phyloP scores from a whole-genome alignment of 2,888 invertebrate genomes.

The Sylvicola cinctus region DNA sequence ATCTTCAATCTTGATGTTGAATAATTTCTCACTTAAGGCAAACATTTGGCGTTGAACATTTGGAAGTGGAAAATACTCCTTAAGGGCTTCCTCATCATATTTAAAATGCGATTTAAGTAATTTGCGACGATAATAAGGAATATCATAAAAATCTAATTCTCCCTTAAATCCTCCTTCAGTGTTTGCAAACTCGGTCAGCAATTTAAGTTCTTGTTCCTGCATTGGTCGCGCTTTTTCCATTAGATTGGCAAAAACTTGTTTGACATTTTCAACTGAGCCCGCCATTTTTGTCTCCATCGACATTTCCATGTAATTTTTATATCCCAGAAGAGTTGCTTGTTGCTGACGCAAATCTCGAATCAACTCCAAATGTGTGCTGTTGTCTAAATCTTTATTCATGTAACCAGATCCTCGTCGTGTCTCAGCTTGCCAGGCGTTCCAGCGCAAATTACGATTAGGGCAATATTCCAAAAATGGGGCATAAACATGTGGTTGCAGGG shows the following conservation, averaged over 20 bases:
- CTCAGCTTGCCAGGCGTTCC: slow-evolving; percentile 70
- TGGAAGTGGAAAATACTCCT: slow-evolving; percentile 65
- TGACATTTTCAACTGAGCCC: slow-evolving; percentile 51
- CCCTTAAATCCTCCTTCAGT: slow-evolving; percentile 45
- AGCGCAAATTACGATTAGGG: slow-evolving; percentile 51
- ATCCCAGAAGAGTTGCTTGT: slow-evolving; percentile 61
- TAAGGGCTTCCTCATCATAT: slow-evolving; percentile 46
- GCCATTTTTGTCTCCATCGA: slow-evolving; percentile 83
- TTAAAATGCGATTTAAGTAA: slow-evolving; percentile 43
- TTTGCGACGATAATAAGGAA: slow-evolving; percentile 70
- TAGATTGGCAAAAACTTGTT: slow-evolving; percentile 43
- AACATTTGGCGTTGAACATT: slow-evolving; percentile 64
- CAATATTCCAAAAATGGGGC: slow-evolving; percentile 68
- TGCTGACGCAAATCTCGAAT: slow-evolving; percentile 46
- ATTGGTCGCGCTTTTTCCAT: slow-evolving; percentile 46
- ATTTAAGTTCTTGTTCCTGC: slow-evolving; percentile 52
- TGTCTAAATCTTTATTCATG: slow-evolving; percentile 40
- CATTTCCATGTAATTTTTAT: slow-evolving; percentile 58
- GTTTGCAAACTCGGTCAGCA: slow-evolving; percentile 49
- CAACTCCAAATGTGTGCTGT: slow-evolving; percentile 55
- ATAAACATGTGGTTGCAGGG: slow-evolving; percentile 51
- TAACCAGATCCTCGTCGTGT: slow-evolving; percentile 46
- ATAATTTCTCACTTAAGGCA: slow-evolving; percentile 50
- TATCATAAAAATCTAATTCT: slow-evolving; percentile 59
- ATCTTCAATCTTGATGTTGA: slow-evolving; percentile 55